Base-by-base conservation (phyloP, 2,113 vertebrate species). In the Melanostigma gelatinosum region DNA sequence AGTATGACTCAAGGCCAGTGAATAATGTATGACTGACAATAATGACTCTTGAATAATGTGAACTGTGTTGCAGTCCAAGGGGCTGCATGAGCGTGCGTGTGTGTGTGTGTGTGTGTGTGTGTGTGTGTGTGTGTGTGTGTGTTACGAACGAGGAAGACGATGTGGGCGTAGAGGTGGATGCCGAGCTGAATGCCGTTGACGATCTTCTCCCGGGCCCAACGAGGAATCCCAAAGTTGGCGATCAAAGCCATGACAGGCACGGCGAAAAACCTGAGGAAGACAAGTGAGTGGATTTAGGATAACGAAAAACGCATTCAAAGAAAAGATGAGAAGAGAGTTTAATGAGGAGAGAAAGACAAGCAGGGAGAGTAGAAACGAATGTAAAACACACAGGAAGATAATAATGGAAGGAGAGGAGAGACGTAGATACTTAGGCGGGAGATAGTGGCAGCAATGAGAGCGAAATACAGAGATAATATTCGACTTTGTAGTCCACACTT, bases 131-230 rank as follows among this genome's bases (percentile, higher is more conserved):
- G 50, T 34, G 24, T 64, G 79, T 58, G 55, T 65, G 65, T 44
- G 67, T 46, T 79, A 93, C 93, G 72, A 79, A 93, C 92, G 15
- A 94, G 94, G 85, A 98, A 98, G 70, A 98, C 96, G 0, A 96
- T 93, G 18, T 98, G 97, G n/a, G 97, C 97, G 4, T 98, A 98
- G 75, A 98, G 94, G 86, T 97, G 96, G 77, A 97, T 97, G 24
- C 97, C 97, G 29, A 98, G 91, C 92, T 98, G 97, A 84, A 98
- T 97, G 36, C 97, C 97, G 2, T 98, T 98, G 48, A 98, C 97
- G 8, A 98, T 97, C 94, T 98, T 98, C 93, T 98, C 97, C 29
- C 97, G 94, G 16, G 96, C 97, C 97, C 97, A 98, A 60, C 97
- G 97, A 27, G 97, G 96, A 82, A 98, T 98, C 64, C 96, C 96